A percentile compares a stretch with the other conserved stretches of the same genome.
Conservation (phyloP, 2,888 invertebrate genomes). For the Leucozona laternaria region DNA sequence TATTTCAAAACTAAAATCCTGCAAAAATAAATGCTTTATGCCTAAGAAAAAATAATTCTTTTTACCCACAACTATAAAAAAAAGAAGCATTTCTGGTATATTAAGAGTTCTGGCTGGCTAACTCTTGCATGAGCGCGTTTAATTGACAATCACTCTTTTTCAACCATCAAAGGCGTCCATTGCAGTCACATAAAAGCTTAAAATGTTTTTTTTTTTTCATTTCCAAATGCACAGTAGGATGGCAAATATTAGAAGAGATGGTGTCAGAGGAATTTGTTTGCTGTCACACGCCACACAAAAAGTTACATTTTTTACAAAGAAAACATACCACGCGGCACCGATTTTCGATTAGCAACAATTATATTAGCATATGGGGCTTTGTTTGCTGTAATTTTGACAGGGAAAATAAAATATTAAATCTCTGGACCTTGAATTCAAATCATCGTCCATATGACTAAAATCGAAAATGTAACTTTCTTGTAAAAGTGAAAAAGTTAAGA, state of each 20-base stretch:
- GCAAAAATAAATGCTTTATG: not conserved
- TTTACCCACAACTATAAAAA: not conserved
- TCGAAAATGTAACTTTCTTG: no score
- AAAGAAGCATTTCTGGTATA: not conserved
- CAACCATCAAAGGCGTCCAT: constrained; percentile 6
- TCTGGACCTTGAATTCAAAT: not conserved
- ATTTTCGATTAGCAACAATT: not conserved
- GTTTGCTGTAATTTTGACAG: not conserved
- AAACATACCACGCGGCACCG: constrained; percentile 1
- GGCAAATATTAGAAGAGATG: not conserved
- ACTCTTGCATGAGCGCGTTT: constrained; percentile 21
- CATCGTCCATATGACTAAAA: no score
- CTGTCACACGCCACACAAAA: constrained; percentile 19
- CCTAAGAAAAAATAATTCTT: not conserved
- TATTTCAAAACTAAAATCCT: not conserved
- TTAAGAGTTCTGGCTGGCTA: constrained; percentile 11
- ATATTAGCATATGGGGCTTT: not conserved
- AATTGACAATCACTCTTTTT: constrained; percentile 36
- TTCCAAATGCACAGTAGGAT: not conserved
- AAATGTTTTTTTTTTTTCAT: not conserved
- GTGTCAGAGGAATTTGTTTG: not conserved
- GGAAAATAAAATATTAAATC: not conserved
- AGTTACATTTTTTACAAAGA: not conserved
- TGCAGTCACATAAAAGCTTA: constrained; percentile 12
- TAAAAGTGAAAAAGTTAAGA: no score